Base-by-base conservation (phyloP, 2,888 invertebrate species). In the Rotaria sp. region DNA sequence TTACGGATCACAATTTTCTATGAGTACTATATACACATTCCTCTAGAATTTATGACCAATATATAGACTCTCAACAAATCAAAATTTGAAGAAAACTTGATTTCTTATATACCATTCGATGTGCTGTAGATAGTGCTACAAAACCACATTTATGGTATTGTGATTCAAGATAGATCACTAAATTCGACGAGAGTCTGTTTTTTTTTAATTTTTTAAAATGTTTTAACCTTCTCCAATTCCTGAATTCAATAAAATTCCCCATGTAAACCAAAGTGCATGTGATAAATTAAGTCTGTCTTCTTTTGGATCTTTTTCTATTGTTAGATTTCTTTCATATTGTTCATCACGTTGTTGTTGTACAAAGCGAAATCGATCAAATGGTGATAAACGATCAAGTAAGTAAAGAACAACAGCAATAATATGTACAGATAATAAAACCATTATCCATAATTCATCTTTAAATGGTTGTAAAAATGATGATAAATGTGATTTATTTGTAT, bases 381-480 rank as follows among this genome's bases (percentile, higher is more conserved):
- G 93, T 87, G 92, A 93, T 90, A 93, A 93, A 90, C 95, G 91
- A 92, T 99, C 99, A 88, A 99, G 93, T 59, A 98, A 93, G 91
- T 97, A 99, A 84, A 99, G 92, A 75, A 97, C 97, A 89, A 98
- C 92, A 52, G 98, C 99, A 85, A 99, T 97, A 87, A 99, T 96
- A 91, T 99, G 97, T 75, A 99, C 98, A 52, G 97, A 97, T 85
- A 97, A 95, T 94, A 97, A 96, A 87, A 99, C 97, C 89, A 98
- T 93, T 89, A 98, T 96, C 99, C 99, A 99, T 85, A 98, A 92
- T 4, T 96, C 97, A 92, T 96, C 96, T 90, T 96, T 96, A 92
- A 99, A 98, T n/a, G 99, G 99, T 93, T 99, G 99, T 91, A 99
- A 94, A 93, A 99, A 99, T 84, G 98, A 99, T 88, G 96, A 97